Base-by-base conservation (phyloP, 2,888 invertebrate species). In the Acrobasis consociella region DNA sequence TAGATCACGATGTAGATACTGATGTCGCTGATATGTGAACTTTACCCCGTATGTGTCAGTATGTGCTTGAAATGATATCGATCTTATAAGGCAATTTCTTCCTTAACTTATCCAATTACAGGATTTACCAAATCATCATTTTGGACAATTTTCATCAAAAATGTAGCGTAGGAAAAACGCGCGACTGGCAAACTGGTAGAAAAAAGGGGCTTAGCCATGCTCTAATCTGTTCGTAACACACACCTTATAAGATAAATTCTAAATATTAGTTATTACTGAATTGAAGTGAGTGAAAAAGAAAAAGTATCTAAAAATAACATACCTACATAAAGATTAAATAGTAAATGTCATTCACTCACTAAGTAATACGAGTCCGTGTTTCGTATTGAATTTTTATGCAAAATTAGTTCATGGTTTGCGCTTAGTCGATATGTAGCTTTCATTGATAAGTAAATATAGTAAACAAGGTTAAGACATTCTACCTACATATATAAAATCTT, bases 1-100 rank as follows among this genome's bases (percentile, higher is more conserved):
- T 81, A 58, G 69, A 74, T 70, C 76, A 81, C 80, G 80, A 60
- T 51, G 60, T 51, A 22, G 60, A 22, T 39, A 62, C 64, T 60
- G 51, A 39, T 50, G 49, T 16, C 31, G 49, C 37, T 51, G 50
- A 60, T 60, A 51, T 51, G 49, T 50, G 51, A 50, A 60, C 60
- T 52, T 60, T 60, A 51, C 39, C 17, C 50, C 16, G 13, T 22
- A 7, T 31, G 31, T 31, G 8, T 22, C 42, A 13, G 13, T 13
- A 13, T n/a, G 31, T 56, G 7, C 38, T n/a, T 9, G 15, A 42
- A 42, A 39, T 13, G 17, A 42, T 42, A 17, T 16, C 31, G 7
- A 31, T 22, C 22, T 22, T 22, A 22, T 22, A 2, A 22, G 22
- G 22, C 22, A 22, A 22, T 22, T 22, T 7, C 8, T 2, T 31